These are phyloP conservation scores for Psilopogon haemacephalus DNA, from an alignment of 2,113 vertebrate species.

Conservation along the genomic window DNA sequence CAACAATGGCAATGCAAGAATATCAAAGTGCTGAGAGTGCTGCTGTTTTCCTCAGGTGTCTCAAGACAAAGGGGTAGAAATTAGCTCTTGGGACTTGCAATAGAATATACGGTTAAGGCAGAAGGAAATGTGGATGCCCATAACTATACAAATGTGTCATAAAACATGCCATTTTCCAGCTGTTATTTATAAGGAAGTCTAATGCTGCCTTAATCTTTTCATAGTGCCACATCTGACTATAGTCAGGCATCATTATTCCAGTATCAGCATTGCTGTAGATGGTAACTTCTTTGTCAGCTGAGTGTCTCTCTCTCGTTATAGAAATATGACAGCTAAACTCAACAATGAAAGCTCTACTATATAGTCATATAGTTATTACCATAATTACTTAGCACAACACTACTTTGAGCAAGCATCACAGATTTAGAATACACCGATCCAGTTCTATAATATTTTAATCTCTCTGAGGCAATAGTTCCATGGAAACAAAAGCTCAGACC, in stretches of 20 bases:
- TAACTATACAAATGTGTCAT: not conserved
- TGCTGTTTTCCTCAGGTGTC: not conserved
- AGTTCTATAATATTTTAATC: constrained; percentile 7
- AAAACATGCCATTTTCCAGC: not conserved
- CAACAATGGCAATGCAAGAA: not conserved
- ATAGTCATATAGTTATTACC: not conserved
- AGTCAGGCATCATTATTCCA: not conserved
- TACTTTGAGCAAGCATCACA: not conserved
- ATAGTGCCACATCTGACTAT: not conserved
- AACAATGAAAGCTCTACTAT: not conserved
- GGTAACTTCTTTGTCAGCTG: not conserved
- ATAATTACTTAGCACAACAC: not conserved
- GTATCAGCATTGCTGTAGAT: not conserved
- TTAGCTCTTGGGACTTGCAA: not conserved
- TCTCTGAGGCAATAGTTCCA: not conserved
- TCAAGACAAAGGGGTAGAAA: not conserved
- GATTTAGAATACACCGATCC: constrained; percentile 17
- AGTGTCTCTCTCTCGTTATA: not conserved
- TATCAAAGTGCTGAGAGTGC: not conserved
- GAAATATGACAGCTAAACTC: not conserved
- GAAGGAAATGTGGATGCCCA: not conserved
- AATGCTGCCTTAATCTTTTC: not conserved
- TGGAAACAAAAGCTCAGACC: not conserved
- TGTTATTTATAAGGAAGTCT: not conserved
- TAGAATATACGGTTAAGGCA: not conserved